Conservation (phyloP, 2,113 vertebrate species). For the Hypomesus transpacificus region DNA sequence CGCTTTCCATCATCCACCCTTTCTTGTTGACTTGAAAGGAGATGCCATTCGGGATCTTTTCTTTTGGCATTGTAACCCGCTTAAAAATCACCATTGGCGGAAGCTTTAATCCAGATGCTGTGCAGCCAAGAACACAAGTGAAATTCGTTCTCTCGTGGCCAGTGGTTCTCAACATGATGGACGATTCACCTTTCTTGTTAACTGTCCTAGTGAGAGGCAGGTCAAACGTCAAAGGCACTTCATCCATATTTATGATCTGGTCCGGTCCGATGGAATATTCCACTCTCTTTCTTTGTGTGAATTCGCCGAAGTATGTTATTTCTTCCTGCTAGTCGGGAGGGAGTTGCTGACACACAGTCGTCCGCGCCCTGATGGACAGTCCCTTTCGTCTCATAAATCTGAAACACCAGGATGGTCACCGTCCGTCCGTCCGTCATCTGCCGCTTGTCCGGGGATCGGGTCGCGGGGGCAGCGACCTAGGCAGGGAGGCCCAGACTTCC, state of each 20-base stretch:
- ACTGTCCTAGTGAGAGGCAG: conserved; percentile 40
- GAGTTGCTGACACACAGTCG: conserved; percentile 29
- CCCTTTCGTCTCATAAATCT: conserved; percentile 23
- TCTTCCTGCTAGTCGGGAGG: conserved; percentile 31
- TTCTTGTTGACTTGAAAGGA: conserved; percentile 10
- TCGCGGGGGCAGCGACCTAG: too few relatives aligned
- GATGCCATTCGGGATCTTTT: conserved; percentile 34
- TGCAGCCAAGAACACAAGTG: conserved; percentile 33
- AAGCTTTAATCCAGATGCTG: conserved; percentile 25
- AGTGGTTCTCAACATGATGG: conserved; percentile 34
- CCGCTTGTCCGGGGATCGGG: too few relatives aligned
- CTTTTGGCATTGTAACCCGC: conserved; percentile 37
- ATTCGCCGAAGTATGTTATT: conserved; percentile 15
- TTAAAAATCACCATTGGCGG: conserved; percentile 13
- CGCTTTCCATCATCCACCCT: too few relatives aligned
- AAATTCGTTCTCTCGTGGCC: conserved; percentile 38
- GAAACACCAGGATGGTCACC: conserved; percentile 25
- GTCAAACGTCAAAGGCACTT: conserved; percentile 34
- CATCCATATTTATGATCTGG: conserved; percentile 37
- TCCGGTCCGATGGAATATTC: conserved; percentile 17
- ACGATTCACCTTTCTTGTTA: conserved; percentile 26
- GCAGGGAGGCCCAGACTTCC: too few relatives aligned
- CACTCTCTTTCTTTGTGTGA: conserved; percentile 14
- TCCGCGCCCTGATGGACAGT: conserved; percentile 24
- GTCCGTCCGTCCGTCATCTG: too few relatives aligned